A percentile compares a stretch with the other conserved stretches of the same genome.
Evolutionary conservation across 2,113 vertebrate species (phyloP).

Genomic region (Hylia prasina): DNA sequence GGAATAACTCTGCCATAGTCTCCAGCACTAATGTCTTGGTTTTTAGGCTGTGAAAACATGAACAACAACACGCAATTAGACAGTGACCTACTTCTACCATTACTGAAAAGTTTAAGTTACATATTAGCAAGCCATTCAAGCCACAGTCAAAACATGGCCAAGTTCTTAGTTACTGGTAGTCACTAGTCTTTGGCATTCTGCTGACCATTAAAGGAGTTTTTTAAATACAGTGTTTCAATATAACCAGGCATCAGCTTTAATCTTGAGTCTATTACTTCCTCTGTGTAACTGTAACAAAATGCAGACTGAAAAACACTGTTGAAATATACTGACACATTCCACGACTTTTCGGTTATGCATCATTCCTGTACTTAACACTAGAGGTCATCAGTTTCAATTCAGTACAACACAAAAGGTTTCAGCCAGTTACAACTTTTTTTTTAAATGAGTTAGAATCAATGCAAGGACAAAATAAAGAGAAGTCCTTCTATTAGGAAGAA

Average conservation of each 20-base stretch:
- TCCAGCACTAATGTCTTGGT: conserved; percentile 49
- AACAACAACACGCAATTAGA: not conserved
- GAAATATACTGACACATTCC: not conserved
- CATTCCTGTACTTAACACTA: not conserved
- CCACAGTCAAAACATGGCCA: not conserved
- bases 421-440: not conserved
- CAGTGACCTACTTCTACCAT: not conserved
- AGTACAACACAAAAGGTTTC: not conserved
- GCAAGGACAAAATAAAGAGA: not conserved
- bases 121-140: not conserved
- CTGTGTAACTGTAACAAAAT: not conserved
- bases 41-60: conserved; percentile 61
- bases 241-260: not conserved
- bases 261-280: not conserved
- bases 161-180: not conserved
- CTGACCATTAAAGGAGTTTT: not conserved
- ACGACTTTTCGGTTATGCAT: not conserved
- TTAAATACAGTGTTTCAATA: not conserved
- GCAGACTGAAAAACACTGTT: not conserved
- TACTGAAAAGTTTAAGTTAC: not conserved
- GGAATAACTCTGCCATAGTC: conserved; percentile 91
- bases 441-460: not conserved
- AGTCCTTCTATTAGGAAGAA: not conserved
- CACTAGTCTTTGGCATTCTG: not conserved
- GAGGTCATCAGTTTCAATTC: conserved; percentile 1